Evolutionary conservation across 2,113 vertebrate species (phyloP).

Genomic region (Polypterus bichir): DNA sequence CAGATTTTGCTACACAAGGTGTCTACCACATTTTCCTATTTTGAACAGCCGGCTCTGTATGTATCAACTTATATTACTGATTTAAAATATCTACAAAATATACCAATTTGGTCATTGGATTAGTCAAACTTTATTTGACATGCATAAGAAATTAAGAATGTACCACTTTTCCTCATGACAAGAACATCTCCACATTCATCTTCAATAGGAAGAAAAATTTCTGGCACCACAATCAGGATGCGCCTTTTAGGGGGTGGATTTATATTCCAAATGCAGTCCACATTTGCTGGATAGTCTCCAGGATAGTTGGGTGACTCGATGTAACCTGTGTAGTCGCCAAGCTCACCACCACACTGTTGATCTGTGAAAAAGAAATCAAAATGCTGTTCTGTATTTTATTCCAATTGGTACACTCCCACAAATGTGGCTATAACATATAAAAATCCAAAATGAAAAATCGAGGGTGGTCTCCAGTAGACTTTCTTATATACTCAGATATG

Average conservation of each 20-base stretch:
- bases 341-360: conserved; percentile 61
- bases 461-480: too few species aligned
- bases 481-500: too few species aligned
- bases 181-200: conserved; percentile 62
- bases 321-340: conserved; percentile 63
- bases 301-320: conserved; percentile 68
- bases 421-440: too few species aligned
- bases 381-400: too few species aligned
- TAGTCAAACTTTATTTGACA: background rate
- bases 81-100: background rate
- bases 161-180: conserved; percentile 68
- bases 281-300: conserved; percentile 61
- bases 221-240: conserved; percentile 62
- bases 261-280: conserved; percentile 64
- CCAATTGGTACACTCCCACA: too few species aligned
- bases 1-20: too few species aligned
- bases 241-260: conserved; percentile 58
- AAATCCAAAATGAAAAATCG: too few species aligned
- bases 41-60: background rate
- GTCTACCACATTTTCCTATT: background rate
- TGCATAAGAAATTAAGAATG: conserved; percentile 8
- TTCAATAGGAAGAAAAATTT: conserved; percentile 66
- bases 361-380: conserved; percentile 31
- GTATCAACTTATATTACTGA: background rate
- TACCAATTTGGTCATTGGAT: background rate